Conservation (phyloP, 2,888 invertebrate genomes). For the Neria commutata region DNA sequence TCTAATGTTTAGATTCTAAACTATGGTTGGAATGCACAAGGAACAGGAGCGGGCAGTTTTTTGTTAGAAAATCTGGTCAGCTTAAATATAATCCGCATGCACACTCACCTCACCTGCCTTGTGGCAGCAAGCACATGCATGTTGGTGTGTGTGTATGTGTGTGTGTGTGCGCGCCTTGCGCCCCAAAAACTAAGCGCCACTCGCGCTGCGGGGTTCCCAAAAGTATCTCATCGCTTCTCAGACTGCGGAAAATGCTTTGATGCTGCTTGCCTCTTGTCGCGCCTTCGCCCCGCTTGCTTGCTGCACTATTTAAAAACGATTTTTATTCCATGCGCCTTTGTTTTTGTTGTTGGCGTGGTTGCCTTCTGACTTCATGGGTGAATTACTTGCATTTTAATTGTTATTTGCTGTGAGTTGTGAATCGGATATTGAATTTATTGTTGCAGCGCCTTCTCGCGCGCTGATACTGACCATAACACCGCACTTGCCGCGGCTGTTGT, state of each 20-base stretch:
- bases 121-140: too few species aligned
- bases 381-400: constrained; percentile 48
- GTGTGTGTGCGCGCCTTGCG: neutral
- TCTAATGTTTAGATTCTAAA: too few species aligned
- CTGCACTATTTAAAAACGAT: constrained; percentile 51
- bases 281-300: constrained; percentile 12
- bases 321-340: constrained; percentile 51
- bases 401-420: constrained; percentile 18
- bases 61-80: too few species aligned
- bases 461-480: constrained; percentile 53
- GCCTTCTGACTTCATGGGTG: neutral
- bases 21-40: too few species aligned
- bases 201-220: constrained; percentile 46
- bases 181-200: constrained; percentile 46
- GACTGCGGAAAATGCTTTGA: too few species aligned
- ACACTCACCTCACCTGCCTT: too few species aligned
- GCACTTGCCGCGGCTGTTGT: constrained; percentile 6
- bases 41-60: too few species aligned
- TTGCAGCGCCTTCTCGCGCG: neutral
- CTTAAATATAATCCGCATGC: too few species aligned
- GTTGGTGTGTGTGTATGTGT: neutral
- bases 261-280: neutral
- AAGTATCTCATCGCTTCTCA: neutral
- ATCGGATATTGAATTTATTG: constrained; percentile 7
- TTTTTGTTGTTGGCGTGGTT: constrained; percentile 28